Evolutionary conservation across 2,797 vertebrate species (phyloP), one percentile per base, ranked within the genome.

Genomic region (Enteromius argenteus): DNA sequence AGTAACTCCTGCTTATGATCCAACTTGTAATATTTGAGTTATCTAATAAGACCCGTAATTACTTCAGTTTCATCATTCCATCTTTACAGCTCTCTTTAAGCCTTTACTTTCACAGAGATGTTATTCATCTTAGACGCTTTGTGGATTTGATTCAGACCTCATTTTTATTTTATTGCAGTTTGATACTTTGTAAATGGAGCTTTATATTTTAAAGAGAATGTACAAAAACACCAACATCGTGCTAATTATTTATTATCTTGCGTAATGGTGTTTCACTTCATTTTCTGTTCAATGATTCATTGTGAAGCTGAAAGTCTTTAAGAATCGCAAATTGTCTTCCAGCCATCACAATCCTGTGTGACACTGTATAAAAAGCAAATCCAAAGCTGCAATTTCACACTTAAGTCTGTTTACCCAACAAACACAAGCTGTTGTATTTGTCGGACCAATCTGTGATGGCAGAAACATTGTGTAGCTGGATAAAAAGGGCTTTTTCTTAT

Each of bases 371-470:
- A 49, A 53, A 75, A 56, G 15, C 58, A 75, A 71, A 69, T 39
- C 37, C 81, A 58, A 77, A 77, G 37, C 73, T 19, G 30, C 27
- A 78, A 37, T 69, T 69, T 84, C 74, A 84, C 66, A 78, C 66
- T 78, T 60, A 35, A 62, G 51, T 30, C 51, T 84, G 64, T 78
- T 84, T 84, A 44, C 35, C 51, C 82, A 78, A 71, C 74, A 84
- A 67, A 78, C 66, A 37, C 82, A 84, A 84, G 62, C 74, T 78
- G 74, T 77, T 84, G 74, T 46, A 35, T 42, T 58, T 69, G 37
- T 71, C 53, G 4, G 64, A 78, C 60, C 64, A 84, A 58, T 84
- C 74, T 78, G 82, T 44, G 74, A 69, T 78, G 64, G 73, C 23
- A 78, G 73, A 84, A 23, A 66, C 37, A 83, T 67, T 67, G 81